phyloP scores from a whole-genome alignment of 2,113 vertebrate species.

The Lutjanus erythropterus region DNA sequence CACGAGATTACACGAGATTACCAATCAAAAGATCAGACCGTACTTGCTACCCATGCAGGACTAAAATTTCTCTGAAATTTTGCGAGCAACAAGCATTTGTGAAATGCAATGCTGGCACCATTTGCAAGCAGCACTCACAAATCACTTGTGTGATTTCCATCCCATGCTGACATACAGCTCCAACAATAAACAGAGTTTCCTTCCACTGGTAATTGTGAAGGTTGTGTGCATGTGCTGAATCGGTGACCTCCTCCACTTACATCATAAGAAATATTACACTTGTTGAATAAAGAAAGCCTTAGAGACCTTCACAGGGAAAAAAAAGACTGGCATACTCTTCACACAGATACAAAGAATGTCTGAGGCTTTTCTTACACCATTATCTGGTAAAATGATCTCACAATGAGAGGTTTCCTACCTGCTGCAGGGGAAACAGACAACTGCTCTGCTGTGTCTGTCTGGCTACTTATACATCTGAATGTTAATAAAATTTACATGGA shows the following conservation, averaged over 20 bases:
- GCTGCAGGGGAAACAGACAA: background rate
- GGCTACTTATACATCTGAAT: background rate
- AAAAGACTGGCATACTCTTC: background rate
- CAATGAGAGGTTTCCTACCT: background rate
- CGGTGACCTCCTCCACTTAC: background rate
- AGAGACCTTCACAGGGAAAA: background rate
- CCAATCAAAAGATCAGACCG: no score
- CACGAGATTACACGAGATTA: no score
- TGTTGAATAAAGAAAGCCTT: background rate
- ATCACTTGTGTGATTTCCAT: no score
- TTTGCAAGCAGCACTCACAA: background rate
- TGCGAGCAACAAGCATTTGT: background rate
- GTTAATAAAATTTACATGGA: background rate
- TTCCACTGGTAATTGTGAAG: background rate
- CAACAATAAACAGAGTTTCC: background rate
- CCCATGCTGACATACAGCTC: background rate
- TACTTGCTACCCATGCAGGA: background rate
- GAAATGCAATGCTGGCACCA: background rate
- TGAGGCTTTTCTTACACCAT: background rate
- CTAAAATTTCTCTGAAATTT: background rate
- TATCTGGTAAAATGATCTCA: background rate
- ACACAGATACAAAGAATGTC: background rate
- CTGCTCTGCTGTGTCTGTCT: background rate
- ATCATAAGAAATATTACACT: background rate
- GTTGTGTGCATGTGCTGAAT: background rate